Percentiles rank a stretch among this genome's conserved stretches.
These are phyloP conservation scores for Percopsis omiscomaycus DNA, from an alignment of 2,797 vertebrate genomes.

Conservation along the genomic window DNA sequence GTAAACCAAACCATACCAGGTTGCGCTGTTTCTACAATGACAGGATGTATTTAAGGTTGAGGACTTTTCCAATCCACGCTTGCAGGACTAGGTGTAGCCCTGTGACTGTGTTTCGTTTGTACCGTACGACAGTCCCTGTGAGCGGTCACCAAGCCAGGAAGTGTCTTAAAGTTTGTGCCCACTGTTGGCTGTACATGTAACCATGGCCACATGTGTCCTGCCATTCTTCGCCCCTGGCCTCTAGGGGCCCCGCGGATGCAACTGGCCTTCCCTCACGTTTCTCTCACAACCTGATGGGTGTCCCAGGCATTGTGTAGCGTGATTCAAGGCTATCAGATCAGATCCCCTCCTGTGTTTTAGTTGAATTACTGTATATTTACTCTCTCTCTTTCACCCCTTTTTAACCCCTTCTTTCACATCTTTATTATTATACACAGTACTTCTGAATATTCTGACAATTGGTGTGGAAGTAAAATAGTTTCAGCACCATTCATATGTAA, in stretches of 20 bases:
- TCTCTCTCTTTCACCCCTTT: background rate
- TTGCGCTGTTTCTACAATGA: too few relatives aligned
- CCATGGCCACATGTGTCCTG: constrained; percentile 49
- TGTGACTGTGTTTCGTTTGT: background rate
- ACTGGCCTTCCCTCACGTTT: constrained; percentile 19
- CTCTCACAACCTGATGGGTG: constrained; percentile 20
- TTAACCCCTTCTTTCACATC: too few relatives aligned
- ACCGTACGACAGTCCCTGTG: constrained; percentile 2
- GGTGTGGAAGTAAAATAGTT: too few relatives aligned
- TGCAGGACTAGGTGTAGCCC: background rate
- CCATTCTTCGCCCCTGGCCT: constrained; percentile 46
- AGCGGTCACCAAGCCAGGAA: constrained; percentile 45
- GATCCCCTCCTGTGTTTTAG: constrained; percentile 16
- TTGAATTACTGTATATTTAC: background rate
- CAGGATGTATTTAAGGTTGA: too few relatives aligned
- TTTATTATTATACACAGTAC: too few relatives aligned
- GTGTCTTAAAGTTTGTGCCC: background rate
- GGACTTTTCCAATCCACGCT: too few relatives aligned
- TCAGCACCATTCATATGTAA: too few relatives aligned
- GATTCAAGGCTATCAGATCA: constrained; percentile 30
- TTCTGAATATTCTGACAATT: too few relatives aligned
- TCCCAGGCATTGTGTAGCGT: constrained; percentile 29
- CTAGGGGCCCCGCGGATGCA: constrained; percentile 21
- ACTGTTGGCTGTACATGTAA: constrained; percentile 17
- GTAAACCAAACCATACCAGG: too few relatives aligned